A percentile compares a stretch with the other conserved stretches of the same genome.
Conservation (phyloP, 1,140 invertebrate genomes). For the Drosophila cardini region DNA sequence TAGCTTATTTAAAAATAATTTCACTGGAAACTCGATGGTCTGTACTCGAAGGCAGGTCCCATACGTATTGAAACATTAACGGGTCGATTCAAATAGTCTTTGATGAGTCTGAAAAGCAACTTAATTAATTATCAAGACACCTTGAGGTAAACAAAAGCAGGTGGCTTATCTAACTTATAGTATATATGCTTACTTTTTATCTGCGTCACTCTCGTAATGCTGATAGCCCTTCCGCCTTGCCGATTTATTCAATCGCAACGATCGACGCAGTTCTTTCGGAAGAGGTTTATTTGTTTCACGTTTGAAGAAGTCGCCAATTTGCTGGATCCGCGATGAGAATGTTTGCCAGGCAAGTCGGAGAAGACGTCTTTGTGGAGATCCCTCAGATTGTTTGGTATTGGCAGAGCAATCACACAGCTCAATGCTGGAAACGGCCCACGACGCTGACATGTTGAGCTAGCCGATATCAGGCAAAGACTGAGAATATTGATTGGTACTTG, state of each 20-base stretch:
- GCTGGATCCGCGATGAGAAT: constrained; percentile 53
- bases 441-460: constrained; percentile 58
- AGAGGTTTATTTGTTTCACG: constrained; percentile 72
- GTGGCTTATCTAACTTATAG: constrained; percentile 50
- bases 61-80: constrained; percentile 64
- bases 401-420: constrained; percentile 45
- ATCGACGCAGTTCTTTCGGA: constrained; percentile 75
- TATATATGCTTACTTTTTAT: constrained; percentile 84
- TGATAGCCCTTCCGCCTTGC: constrained; percentile 85
- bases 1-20: constrained; percentile 5
- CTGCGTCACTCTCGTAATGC: constrained; percentile 85
- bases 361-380: constrained; percentile 32
- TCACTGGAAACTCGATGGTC: constrained; percentile 48
- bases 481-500: constrained; percentile 17
- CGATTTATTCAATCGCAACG: constrained; percentile 79
- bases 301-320: constrained; percentile 47
- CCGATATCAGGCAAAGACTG: constrained; percentile 53
- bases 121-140: constrained; percentile 15
- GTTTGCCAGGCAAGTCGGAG: constrained; percentile 61
- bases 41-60: constrained; percentile 66
- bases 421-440: constrained; percentile 65
- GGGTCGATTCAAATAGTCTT: constrained; percentile 60
- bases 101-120: constrained; percentile 37
- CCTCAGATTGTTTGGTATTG: constrained; percentile 10
- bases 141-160: constrained; percentile 35